Evolutionary conservation across 2,797 vertebrate species (phyloP).

Genomic region (Oreonectes daqikongensis): DNA sequence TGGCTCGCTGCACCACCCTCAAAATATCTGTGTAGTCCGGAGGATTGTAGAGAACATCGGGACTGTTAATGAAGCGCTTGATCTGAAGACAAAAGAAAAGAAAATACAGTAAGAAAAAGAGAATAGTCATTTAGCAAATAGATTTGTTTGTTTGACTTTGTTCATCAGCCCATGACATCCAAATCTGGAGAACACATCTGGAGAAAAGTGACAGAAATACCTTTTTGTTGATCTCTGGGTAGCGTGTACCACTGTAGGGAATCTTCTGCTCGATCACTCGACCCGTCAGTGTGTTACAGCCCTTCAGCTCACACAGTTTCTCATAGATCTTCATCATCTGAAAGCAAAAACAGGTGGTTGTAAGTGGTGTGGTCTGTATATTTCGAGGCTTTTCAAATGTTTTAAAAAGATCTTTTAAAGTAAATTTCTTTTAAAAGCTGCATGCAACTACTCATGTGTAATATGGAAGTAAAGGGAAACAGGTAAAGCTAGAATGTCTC

Average conservation of each 20-base stretch:
- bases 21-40: constrained; percentile 88
- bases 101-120: background rate
- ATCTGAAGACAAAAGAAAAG: constrained; percentile 67
- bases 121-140: too few species aligned
- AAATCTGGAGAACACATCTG: background rate
- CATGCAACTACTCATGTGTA: too few species aligned
- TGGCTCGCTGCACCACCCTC: constrained; percentile 78
- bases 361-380: too few species aligned
- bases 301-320: constrained; percentile 88
- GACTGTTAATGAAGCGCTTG: constrained; percentile 86
- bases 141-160: background rate
- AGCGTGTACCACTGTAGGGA: constrained; percentile 80
- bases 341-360: background rate
- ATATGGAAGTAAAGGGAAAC: background rate
- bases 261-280: constrained; percentile 90
- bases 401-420: background rate
- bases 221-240: constrained; percentile 88
- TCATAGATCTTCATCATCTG: constrained; percentile 90
- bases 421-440: background rate
- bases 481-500: constrained; percentile 7
- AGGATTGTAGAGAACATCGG: constrained; percentile 74
- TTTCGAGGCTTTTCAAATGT: background rate
- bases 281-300: constrained; percentile 83
- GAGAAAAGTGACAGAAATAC: constrained; percentile 57
- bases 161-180: background rate